A percentile compares a stretch with the other conserved stretches of the same genome.
These are phyloP conservation scores for Gambelia wislizenii DNA, from an alignment of 2,797 vertebrate genomes.

Conservation along the genomic window DNA sequence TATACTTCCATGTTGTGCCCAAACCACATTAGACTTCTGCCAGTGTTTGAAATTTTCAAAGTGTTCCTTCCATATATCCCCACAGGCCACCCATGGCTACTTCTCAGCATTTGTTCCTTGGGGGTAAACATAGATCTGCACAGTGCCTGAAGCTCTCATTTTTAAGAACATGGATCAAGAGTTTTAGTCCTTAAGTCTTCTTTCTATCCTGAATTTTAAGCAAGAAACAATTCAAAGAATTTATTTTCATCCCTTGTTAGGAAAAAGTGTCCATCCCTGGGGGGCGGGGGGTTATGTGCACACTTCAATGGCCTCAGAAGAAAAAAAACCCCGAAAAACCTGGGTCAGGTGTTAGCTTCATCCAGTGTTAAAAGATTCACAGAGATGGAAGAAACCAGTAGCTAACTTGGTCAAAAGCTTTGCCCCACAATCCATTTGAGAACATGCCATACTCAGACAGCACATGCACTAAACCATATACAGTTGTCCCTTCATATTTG, in stretches of 20 bases:
- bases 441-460: neutral
- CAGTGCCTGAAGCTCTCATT: slow-evolving; percentile 32
- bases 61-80: neutral
- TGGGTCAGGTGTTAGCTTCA: slow-evolving; percentile 5
- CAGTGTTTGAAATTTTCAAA: slow-evolving; percentile 37
- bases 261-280: neutral
- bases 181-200: slow-evolving; percentile 3
- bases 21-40: slow-evolving; percentile 29
- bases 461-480: neutral
- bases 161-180: neutral
- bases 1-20: too few species aligned
- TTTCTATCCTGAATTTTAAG: neutral
- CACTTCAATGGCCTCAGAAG: neutral
- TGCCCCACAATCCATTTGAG: neutral
- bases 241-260: neutral
- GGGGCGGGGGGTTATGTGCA: neutral
- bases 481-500: too few species aligned
- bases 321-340: neutral
- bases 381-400: neutral
- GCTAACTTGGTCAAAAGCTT: neutral
- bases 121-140: slow-evolving; percentile 8
- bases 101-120: neutral
- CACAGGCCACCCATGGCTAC: neutral
- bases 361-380: neutral
- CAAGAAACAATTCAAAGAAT: slow-evolving; percentile 8